phyloP scores from a whole-genome alignment of 2,888 invertebrate species.

The Hyles lineata region DNA sequence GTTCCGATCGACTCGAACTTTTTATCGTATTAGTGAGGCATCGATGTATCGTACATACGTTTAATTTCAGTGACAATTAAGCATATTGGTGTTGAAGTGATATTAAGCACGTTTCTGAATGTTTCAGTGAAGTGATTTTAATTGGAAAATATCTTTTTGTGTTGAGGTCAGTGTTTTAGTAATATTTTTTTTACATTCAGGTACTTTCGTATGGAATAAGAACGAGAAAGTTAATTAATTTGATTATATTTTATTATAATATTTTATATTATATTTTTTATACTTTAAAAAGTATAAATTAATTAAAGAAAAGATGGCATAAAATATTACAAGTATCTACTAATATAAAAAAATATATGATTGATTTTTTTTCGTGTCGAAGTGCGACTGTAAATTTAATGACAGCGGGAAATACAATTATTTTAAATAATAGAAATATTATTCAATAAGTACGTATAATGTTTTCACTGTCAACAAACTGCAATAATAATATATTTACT shows the following conservation, averaged over 20 bases:
- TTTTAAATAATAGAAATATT: too few relatives aligned
- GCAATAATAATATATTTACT: too few relatives aligned
- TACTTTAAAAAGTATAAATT: too few relatives aligned
- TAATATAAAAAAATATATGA: too few relatives aligned
- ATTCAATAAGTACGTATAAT: too few relatives aligned
- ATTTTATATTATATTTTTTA: too few relatives aligned
- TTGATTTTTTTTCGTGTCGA: too few relatives aligned
- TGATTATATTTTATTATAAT: background rate
- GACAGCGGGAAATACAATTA: too few relatives aligned
- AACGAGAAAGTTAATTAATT: background rate
- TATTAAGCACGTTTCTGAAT: constrained; percentile 24
- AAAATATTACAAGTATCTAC: too few relatives aligned
- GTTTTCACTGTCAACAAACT: too few relatives aligned
- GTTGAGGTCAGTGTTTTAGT: constrained; percentile 35
- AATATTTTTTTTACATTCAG: background rate
- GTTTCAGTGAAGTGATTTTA: constrained; percentile 23
- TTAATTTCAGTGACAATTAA: constrained; percentile 39
- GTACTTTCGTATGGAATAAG: background rate
- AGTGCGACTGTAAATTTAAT: too few relatives aligned
- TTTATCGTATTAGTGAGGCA: constrained; percentile 48
- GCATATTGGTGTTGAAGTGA: constrained; percentile 39
- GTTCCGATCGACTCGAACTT: constrained; percentile 56
- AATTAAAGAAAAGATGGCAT: too few relatives aligned
- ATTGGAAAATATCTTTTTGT: background rate
- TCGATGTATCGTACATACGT: constrained; percentile 57